phyloP scores from a whole-genome alignment of 2,113 vertebrate species.

The Pipa parva region DNA sequence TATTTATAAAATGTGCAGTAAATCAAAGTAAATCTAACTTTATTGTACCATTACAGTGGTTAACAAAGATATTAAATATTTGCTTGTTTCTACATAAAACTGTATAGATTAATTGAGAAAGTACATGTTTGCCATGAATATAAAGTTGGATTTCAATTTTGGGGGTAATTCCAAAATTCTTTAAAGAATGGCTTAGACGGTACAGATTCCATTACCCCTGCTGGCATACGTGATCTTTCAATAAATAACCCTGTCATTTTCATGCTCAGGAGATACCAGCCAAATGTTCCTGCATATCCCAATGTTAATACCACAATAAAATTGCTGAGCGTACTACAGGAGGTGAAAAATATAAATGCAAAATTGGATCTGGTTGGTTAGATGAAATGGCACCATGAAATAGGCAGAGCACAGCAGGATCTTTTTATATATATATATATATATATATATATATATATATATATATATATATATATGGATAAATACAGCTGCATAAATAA shows the following conservation, averaged over 20 bases:
- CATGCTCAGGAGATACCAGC: slow-evolving; percentile 26
- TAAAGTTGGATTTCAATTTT: slow-evolving; percentile 7
- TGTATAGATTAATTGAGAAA: too few relatives aligned
- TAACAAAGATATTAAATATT: too few relatives aligned
- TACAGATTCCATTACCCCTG: background rate
- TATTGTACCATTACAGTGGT: too few relatives aligned
- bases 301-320: slow-evolving; percentile 34
- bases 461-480: slow-evolving; percentile 17
- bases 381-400: slow-evolving; percentile 26
- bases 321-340: slow-evolving; percentile 28
- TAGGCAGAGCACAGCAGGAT: slow-evolving; percentile 10
- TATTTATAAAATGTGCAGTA: too few relatives aligned
- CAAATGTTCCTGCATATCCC: slow-evolving; percentile 23
- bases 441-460: too few relatives aligned
- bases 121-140: slow-evolving; percentile 26
- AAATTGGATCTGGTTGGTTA: slow-evolving; percentile 34
- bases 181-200: background rate
- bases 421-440: too few relatives aligned
- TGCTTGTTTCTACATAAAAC: too few relatives aligned
- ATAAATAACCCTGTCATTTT: slow-evolving; percentile 35
- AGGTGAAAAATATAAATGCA: slow-evolving; percentile 16
- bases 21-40: too few relatives aligned
- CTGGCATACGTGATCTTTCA: slow-evolving; percentile 27
- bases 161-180: slow-evolving; percentile 5
- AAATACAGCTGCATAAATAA: slow-evolving; percentile 31